Evolutionary conservation across 2,113 vertebrate genomes (phyloP).

Genomic region (Cynopterus brachyotis): DNA sequence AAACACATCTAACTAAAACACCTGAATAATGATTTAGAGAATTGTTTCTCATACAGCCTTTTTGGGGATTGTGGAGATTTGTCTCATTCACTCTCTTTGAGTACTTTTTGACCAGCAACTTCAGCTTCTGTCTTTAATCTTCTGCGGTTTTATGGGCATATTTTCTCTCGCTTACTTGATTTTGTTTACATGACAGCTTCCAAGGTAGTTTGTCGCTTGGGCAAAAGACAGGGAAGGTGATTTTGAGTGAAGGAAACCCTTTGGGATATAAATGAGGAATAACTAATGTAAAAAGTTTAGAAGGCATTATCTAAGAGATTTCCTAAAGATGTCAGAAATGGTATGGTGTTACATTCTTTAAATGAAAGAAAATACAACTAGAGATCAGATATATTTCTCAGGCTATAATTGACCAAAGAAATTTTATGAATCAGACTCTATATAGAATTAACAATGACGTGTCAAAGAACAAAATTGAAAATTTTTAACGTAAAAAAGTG

Average conservation of each 20-base stretch:
- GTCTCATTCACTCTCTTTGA: not conserved
- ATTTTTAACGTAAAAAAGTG: conserved; percentile 18
- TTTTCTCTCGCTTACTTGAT: not conserved
- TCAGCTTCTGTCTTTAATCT: not conserved
- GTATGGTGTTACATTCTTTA: not conserved
- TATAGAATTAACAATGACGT: not conserved
- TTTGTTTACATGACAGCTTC: conserved; percentile 5
- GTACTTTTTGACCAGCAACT: not conserved
- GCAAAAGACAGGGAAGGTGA: not conserved
- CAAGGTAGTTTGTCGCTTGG: conserved; percentile 3
- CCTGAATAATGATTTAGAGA: not conserved
- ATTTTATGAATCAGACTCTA: not conserved
- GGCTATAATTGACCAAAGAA: conserved; percentile 6
- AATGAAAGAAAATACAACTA: not conserved
- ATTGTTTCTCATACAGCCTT: not conserved
- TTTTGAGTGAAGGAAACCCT: not conserved
- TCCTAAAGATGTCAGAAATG: conserved; percentile 6
- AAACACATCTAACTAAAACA: not conserved
- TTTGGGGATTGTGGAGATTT: not conserved
- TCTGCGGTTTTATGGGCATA: not conserved
- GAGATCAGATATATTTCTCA: conserved; percentile 1
- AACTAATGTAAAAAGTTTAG: conserved; percentile 4
- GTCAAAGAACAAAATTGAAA: conserved; percentile 24
- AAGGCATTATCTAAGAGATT: not conserved
- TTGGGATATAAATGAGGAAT: not conserved